Conservation (phyloP, 2,797 vertebrate species). For the Acipenser ruthenus region DNA sequence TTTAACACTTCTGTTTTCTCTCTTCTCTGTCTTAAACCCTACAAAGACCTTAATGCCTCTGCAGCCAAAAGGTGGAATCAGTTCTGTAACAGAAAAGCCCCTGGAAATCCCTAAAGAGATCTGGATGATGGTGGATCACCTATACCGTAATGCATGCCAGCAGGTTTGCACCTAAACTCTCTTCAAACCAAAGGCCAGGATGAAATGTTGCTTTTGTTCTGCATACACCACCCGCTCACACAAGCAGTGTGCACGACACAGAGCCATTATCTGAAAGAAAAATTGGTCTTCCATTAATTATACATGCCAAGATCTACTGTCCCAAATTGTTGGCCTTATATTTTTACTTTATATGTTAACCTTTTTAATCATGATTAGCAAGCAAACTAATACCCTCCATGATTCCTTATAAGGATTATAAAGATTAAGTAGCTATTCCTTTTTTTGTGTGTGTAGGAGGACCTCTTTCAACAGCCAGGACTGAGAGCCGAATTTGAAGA, state of each 20-base stretch:
- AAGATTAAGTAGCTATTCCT: too few species aligned
- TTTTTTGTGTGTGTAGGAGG: slow-evolving; percentile 66
- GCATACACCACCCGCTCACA: too few species aligned
- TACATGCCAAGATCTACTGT: too few species aligned
- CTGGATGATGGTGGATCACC: slow-evolving; percentile 93
- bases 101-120: slow-evolving; percentile 90
- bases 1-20: slow-evolving; percentile 10
- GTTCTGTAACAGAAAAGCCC: slow-evolving; percentile 56
- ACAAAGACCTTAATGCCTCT: slow-evolving; percentile 57
- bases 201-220: too few species aligned
- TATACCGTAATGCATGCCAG: slow-evolving; percentile 75
- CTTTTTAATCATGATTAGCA: too few species aligned
- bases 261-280: too few species aligned
- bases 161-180: slow-evolving; percentile 60
- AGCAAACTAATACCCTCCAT: too few species aligned
- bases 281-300: too few species aligned
- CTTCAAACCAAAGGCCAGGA: not conserved
- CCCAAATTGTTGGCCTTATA: too few species aligned
- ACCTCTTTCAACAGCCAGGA: slow-evolving; percentile 94
- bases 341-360: too few species aligned
- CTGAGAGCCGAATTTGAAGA: slow-evolving; percentile 82
- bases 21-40: slow-evolving; percentile 17
- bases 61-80: slow-evolving; percentile 25
- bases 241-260: too few species aligned
- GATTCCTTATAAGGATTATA: too few species aligned